Evolutionary conservation across 2,888 invertebrate species (phyloP).

Genomic region (Trilocha varians): DNA sequence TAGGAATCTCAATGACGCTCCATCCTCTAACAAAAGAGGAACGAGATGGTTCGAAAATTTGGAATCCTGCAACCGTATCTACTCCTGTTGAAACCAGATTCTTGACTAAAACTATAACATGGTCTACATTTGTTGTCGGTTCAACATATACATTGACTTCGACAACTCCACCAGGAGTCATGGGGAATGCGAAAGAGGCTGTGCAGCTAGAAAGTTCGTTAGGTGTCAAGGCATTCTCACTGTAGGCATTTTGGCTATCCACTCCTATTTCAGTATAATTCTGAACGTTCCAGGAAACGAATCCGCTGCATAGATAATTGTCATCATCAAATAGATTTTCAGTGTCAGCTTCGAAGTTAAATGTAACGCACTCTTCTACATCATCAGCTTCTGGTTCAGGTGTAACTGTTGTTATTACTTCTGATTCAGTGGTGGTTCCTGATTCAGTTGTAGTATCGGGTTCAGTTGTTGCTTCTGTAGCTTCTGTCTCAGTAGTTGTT

Average conservation of each 20-base stretch:
- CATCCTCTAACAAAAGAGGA: conserved; percentile 22
- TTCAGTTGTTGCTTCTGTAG: neutral
- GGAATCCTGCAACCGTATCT: conserved; percentile 25
- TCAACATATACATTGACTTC: conserved; percentile 30
- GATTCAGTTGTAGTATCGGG: neutral
- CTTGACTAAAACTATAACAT: conserved; percentile 27
- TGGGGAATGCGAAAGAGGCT: conserved; percentile 27
- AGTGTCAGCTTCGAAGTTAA: conserved; percentile 27
- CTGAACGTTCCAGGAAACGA: conserved; percentile 26
- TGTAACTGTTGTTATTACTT: neutral
- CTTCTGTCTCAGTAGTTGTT: conserved; percentile 4
- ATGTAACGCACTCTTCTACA: conserved; percentile 24
- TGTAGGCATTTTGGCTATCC: conserved; percentile 19
- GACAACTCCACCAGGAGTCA: conserved; percentile 25
- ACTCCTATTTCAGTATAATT: conserved; percentile 23
- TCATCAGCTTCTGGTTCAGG: neutral
- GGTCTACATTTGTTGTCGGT: conserved; percentile 19
- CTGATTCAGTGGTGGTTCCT: neutral
- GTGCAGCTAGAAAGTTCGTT: conserved; percentile 25
- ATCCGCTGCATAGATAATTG: conserved; percentile 21
- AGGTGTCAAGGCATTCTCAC: conserved; percentile 27
- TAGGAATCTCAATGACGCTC: conserved; percentile 21
- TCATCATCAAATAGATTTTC: conserved; percentile 21
- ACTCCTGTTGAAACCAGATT: conserved; percentile 15
- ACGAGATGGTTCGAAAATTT: conserved; percentile 21